Conservation (phyloP, 2,113 vertebrate genomes). For the Scartelaos histophorus region DNA sequence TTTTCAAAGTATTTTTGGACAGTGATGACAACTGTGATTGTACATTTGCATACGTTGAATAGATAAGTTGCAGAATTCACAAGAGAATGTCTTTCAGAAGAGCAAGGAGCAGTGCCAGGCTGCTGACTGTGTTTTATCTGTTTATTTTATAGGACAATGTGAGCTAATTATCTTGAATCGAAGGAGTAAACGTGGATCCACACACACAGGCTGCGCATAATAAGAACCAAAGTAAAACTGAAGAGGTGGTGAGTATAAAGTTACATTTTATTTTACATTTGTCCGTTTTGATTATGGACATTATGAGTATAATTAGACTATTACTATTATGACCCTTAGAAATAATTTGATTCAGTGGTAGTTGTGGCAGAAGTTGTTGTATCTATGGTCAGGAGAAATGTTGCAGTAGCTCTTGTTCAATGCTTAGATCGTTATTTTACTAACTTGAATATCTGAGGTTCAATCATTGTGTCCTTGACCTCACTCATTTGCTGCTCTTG, state of each 20-base stretch:
- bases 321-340: background rate
- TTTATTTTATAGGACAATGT: constrained; percentile 7
- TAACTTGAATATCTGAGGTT: background rate
- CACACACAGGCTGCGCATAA: background rate
- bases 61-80: too few relatives aligned
- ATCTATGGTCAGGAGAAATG: background rate
- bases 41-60: too few relatives aligned
- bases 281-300: background rate
- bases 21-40: too few relatives aligned
- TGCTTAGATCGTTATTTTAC: background rate
- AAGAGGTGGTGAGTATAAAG: background rate
- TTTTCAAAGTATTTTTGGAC: too few relatives aligned
- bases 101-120: background rate
- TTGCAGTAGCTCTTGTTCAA: background rate
- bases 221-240: background rate
- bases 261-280: background rate
- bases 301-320: background rate
- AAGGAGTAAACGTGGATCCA: background rate
- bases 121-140: background rate
- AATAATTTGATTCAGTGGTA: background rate
- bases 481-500: background rate
- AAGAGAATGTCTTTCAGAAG: too few relatives aligned
- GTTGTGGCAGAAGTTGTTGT: background rate
- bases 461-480: background rate
- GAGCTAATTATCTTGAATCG: constrained; percentile 18